Conservation (phyloP, 2,797 vertebrate genomes). For the Sebastes melanostomus region DNA sequence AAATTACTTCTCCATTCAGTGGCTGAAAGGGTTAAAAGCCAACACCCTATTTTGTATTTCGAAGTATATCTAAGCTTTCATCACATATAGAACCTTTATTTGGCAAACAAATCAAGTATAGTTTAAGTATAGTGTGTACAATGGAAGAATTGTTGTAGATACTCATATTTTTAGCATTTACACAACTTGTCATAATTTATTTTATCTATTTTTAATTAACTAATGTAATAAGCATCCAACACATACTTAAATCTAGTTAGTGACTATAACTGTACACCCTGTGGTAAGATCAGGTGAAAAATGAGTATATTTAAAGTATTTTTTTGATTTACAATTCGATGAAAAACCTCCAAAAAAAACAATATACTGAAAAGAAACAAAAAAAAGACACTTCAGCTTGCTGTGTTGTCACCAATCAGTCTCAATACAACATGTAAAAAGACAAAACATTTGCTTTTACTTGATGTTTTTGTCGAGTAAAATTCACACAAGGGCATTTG, state of each 20-base stretch:
- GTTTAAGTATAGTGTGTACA: constrained; percentile 15
- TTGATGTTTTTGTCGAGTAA: constrained; percentile 61
- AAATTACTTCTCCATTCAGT: constrained; percentile 61
- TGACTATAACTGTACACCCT: background rate
- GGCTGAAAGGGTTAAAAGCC: constrained; percentile 88
- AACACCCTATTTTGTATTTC: constrained; percentile 87
- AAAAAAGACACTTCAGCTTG: constrained; percentile 45
- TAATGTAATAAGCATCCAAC: constrained; percentile 20
- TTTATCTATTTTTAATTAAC: constrained; percentile 38
- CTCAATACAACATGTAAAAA: constrained; percentile 30
- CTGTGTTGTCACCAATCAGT: constrained; percentile 15
- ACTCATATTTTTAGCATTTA: constrained; percentile 32
- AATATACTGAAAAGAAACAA: constrained; percentile 57
- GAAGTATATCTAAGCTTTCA: constrained; percentile 73
- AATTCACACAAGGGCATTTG: constrained; percentile 79
- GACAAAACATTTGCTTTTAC: constrained; percentile 24
- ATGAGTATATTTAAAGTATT: background rate
- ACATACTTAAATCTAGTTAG: constrained; percentile 16
- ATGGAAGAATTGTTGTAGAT: background rate
- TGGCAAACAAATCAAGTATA: constrained; percentile 17
- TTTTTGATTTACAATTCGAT: constrained; percentile 30
- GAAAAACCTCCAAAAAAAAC: constrained; percentile 52
- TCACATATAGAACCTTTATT: constrained; percentile 37
- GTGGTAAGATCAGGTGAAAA: background rate
- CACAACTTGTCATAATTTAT: constrained; percentile 29